Conservation (phyloP, 2,888 invertebrate species). For the Abrostola triplasia region DNA sequence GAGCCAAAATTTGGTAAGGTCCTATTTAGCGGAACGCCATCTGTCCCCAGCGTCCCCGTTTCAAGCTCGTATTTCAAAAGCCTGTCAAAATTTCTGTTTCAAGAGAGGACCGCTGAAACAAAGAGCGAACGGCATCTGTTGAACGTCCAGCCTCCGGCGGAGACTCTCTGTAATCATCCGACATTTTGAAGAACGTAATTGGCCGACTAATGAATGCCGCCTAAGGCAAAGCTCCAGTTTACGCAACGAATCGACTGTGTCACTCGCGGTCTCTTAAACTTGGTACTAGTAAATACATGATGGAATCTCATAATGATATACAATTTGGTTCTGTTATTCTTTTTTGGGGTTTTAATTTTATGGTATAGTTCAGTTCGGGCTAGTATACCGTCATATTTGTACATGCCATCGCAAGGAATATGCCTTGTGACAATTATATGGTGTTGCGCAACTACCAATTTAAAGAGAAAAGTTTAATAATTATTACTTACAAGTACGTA, state of each 20-base stretch:
- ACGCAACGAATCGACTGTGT: constrained; percentile 80
- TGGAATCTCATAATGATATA: constrained; percentile 50
- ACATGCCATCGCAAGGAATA: constrained; percentile 30
- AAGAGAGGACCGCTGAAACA: constrained; percentile 70
- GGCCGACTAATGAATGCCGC: constrained; percentile 82
- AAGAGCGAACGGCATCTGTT: constrained; percentile 80
- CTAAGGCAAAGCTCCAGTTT: constrained; percentile 83
- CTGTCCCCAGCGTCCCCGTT: constrained; percentile 48
- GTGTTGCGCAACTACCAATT: constrained; percentile 21
- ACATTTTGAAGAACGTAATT: constrained; percentile 85
- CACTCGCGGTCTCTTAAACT: constrained; percentile 68
- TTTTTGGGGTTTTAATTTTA: constrained; percentile 41
- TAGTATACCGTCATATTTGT: constrained; percentile 30
- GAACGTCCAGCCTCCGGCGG: constrained; percentile 73
- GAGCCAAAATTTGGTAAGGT: constrained; percentile 26
- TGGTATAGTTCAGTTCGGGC: constrained; percentile 30
- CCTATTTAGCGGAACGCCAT: constrained; percentile 39
- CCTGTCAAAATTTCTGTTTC: constrained; percentile 67
- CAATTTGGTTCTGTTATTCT: constrained; percentile 47
- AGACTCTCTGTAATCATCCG: constrained; percentile 80
- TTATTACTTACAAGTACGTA: constrained; percentile 17
- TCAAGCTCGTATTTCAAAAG: constrained; percentile 56
- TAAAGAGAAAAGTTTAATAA: constrained; percentile 32
- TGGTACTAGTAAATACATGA: constrained; percentile 51
- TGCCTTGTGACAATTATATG: constrained; percentile 47